These are phyloP conservation scores for Caenorhabditis sp. DNA, from an alignment of 2,888 invertebrate species.

Conservation along the genomic window DNA sequence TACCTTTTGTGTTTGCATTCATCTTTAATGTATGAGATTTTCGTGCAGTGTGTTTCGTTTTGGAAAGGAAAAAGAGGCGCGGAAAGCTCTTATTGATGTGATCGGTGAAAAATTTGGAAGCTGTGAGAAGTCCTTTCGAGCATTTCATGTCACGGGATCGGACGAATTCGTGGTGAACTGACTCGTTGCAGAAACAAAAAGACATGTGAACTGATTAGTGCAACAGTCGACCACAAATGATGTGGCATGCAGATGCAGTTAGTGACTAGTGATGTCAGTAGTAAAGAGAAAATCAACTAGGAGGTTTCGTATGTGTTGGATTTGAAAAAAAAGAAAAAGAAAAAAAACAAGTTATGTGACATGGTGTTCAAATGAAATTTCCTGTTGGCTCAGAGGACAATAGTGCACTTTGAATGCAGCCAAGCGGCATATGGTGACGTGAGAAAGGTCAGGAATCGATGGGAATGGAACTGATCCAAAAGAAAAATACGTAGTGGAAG, in stretches of 20 bases:
- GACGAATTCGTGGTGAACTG: slow-evolving; percentile 1
- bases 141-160: background rate
- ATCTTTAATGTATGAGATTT: slow-evolving; percentile 64
- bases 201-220: background rate
- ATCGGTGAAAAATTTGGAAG: slow-evolving; percentile 17
- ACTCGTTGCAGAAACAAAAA: slow-evolving; percentile 16
- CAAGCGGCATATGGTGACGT: background rate
- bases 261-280: background rate
- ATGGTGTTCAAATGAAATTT: slow-evolving; percentile 52
- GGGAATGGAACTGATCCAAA: background rate
- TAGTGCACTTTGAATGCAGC: slow-evolving; percentile 18
- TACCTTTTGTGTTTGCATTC: slow-evolving; percentile 62
- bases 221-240: background rate
- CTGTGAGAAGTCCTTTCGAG: no score
- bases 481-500: no score
- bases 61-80: background rate
- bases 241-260: background rate
- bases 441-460: slow-evolving; percentile 11
- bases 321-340: background rate
- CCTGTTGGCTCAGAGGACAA: slow-evolving; percentile 23
- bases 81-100: slow-evolving; percentile 51
- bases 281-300: slow-evolving; percentile 31
- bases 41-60: slow-evolving; percentile 13
- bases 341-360: slow-evolving; percentile 25
- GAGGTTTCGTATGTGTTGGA: slow-evolving; percentile 8